A percentile compares a stretch with the other conserved stretches of the same genome.
phyloP scores from a whole-genome alignment of 1,140 invertebrate species.

The Prorops nasuta region DNA sequence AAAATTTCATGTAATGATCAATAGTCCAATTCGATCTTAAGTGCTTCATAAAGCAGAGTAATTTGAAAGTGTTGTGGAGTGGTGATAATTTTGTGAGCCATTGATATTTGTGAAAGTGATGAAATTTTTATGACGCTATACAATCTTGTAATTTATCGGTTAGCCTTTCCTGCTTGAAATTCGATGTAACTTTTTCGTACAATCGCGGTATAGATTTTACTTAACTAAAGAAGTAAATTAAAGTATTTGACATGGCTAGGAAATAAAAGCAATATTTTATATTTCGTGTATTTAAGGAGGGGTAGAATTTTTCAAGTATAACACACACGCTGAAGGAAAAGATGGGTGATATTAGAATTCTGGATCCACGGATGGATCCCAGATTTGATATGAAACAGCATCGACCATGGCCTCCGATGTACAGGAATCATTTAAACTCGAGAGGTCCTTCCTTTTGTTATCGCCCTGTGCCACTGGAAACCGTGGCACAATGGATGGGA shows the following conservation, averaged over 20 bases:
- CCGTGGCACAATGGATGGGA: slow-evolving; percentile 43
- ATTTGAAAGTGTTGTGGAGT: slow-evolving; percentile 5
- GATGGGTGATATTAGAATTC: slow-evolving; percentile 51
- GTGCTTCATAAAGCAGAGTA: too few relatives aligned
- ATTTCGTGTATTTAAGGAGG: too few relatives aligned
- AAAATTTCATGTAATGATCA: too few relatives aligned
- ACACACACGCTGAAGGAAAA: neutral
- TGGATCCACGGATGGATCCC: slow-evolving; percentile 51
- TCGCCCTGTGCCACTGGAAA: slow-evolving; percentile 54
- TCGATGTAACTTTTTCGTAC: too few relatives aligned
- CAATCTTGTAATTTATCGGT: too few relatives aligned
- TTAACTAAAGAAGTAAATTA: too few relatives aligned
- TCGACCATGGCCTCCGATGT: slow-evolving; percentile 62
- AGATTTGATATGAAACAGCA: slow-evolving; percentile 44
- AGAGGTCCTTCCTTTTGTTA: slow-evolving; percentile 60
- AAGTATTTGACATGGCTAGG: too few relatives aligned
- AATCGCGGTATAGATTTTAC: too few relatives aligned
- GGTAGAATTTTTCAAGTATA: neutral
- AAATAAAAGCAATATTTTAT: too few relatives aligned
- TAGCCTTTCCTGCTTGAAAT: too few relatives aligned
- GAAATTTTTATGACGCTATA: neutral
- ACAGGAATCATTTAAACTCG: slow-evolving; percentile 55
- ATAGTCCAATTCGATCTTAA: too few relatives aligned
- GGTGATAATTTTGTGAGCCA: neutral
- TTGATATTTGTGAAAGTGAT: slow-evolving; percentile 1